Conservation (phyloP, 2,888 invertebrate species). For the Spilarctia lutea region DNA sequence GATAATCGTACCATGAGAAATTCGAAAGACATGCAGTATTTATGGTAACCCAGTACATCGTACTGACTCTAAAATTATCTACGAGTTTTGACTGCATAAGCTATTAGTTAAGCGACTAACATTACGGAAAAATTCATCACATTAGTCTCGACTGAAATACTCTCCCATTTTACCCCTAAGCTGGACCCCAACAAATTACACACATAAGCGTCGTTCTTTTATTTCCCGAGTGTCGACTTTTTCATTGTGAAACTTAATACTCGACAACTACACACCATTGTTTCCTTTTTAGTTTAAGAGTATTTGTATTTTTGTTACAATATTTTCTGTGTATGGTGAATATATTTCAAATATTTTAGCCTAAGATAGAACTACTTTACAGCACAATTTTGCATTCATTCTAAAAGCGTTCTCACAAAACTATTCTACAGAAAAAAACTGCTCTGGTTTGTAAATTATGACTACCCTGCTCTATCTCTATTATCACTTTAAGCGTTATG, state of each 20-base stretch:
- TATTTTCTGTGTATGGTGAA: background rate
- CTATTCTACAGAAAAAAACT: background rate
- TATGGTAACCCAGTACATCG: background rate
- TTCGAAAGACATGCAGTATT: background rate
- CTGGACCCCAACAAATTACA: background rate
- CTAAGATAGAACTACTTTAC: background rate
- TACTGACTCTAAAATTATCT: background rate
- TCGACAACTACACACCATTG: background rate
- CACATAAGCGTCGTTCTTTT: background rate
- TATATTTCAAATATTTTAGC: background rate
- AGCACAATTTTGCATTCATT: background rate
- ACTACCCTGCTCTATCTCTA: background rate
- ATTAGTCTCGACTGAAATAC: background rate
- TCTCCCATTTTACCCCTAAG: background rate
- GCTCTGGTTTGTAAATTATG: background rate
- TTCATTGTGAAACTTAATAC: background rate
- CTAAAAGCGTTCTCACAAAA: background rate
- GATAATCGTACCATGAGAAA: slow-evolving; percentile 10
- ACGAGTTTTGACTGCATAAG: background rate
- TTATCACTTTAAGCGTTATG: background rate
- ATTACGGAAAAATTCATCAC: background rate
- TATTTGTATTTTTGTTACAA: background rate
- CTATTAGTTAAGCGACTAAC: background rate
- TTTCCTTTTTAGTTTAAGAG: background rate
- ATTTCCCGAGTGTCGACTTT: background rate